Evolutionary conservation across 1,140 invertebrate species (phyloP), one percentile per base, ranked within the genome.

Genomic region (Leptinotarsa undecemlineata): DNA sequence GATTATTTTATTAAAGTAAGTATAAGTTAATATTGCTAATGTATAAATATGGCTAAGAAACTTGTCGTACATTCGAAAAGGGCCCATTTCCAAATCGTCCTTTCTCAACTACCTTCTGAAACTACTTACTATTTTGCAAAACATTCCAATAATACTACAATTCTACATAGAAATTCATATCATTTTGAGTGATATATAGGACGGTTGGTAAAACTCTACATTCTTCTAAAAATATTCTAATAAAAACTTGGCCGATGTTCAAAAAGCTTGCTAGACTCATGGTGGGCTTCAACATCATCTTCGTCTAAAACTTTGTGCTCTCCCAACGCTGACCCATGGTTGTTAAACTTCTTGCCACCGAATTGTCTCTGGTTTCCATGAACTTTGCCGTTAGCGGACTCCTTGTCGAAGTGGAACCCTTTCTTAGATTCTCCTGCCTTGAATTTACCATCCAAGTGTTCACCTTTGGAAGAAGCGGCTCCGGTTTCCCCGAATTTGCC

Each of bases 281-380:
- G 87, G 71, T 88, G 87, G 3, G 87, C 88, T 73, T 88, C 85
- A 4, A 89, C 80, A 2, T 87, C 86, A 47, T 88, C 87, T 66
- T 87, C 85, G 26, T 87, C 88, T 13, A 88, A 80, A 14, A 57
- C 48, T 33, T 71, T 71, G 23, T 71, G 48, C 23, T 57, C 88
- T 71, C 87, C 87, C 79, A 88, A 84, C 13, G 85, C 82, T 77
- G 87, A 85, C 2, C 87, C 85, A 48, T 85, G 86, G 42, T 86
- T 87, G 73, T 86, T 86, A 81, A 86, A 88, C 76, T 85, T 88
- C 48, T 88, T 87, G 72, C 89, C 85, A 72, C 87, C 85, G 80
- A 86, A 89, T 81, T 88, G 87, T 5, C 87, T 88, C 84, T 88
- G 87, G 75, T 89, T 88, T 8, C 83, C 86, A 72, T 88, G 88